Percentiles rank a stretch among this genome's conserved stretches.
Evolutionary conservation across 2,113 vertebrate genomes (phyloP).

Genomic region (Oceanites oceanicus): DNA sequence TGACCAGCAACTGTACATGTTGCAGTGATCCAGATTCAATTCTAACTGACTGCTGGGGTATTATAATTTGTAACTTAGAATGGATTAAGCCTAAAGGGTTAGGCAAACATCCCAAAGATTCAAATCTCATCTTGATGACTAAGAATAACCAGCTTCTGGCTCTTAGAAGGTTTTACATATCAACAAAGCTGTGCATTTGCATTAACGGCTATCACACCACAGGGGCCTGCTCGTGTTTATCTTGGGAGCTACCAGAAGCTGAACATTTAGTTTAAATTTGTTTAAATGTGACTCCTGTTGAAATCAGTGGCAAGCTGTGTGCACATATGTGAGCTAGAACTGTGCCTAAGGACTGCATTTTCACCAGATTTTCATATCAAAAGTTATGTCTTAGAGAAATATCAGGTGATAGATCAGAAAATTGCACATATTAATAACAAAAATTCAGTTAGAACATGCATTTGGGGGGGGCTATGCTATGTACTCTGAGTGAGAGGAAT

Average conservation of each 20-base stretch:
- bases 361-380: constrained; percentile 25
- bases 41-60: background rate
- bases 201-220: constrained; percentile 63
- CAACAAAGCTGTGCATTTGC: constrained; percentile 65
- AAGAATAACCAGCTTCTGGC: constrained; percentile 65
- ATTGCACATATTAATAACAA: background rate
- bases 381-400: background rate
- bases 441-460: background rate
- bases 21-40: background rate
- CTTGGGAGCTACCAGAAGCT: constrained; percentile 64
- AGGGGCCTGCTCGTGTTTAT: constrained; percentile 57
- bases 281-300: constrained; percentile 59
- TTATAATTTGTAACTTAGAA: constrained; percentile 38
- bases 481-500: background rate
- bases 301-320: constrained; percentile 64
- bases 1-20: background rate
- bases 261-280: constrained; percentile 64
- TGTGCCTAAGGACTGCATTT: constrained; percentile 41
- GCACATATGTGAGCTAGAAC: constrained; percentile 43
- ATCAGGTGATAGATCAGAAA: background rate
- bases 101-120: constrained; percentile 65
- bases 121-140: constrained; percentile 62
- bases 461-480: background rate
- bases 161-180: constrained; percentile 59
- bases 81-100: constrained; percentile 58